Conservation (phyloP, 2,797 vertebrate genomes). For the Danio choprae region DNA sequence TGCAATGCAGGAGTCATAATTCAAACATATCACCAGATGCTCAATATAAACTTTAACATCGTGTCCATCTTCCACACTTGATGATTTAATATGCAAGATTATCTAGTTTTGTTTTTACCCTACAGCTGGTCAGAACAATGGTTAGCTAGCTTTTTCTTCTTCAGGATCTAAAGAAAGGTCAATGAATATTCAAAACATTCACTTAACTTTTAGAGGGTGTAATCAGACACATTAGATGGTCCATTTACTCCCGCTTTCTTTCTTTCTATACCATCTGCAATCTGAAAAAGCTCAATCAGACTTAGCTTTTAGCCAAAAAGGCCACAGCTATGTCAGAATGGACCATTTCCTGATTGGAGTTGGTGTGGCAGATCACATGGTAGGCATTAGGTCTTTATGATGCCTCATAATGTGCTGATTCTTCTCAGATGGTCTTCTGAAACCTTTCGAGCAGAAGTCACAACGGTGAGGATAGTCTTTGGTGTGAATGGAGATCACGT, state of each 20-base stretch:
- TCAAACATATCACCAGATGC: not conserved
- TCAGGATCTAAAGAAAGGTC: not conserved
- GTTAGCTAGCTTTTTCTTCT: not conserved
- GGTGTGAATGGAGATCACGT: constrained; percentile 91
- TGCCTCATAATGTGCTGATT: constrained; percentile 91
- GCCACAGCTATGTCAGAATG: not conserved
- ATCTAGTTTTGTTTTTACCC: not conserved
- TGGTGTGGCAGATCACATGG: constrained; percentile 44
- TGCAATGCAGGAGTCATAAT: constrained; percentile 30
- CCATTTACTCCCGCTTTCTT: not conserved
- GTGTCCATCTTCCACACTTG: constrained; percentile 10
- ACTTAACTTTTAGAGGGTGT: not conserved
- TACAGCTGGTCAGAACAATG: constrained; percentile 9
- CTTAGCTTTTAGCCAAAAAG: not conserved
- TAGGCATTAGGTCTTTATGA: constrained; percentile 80
- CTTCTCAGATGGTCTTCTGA: constrained; percentile 87
- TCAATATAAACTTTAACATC: constrained; percentile 27
- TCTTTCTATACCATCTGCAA: not conserved
- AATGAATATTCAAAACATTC: not conserved
- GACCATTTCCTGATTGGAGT: not conserved
- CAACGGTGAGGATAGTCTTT: constrained; percentile 92
- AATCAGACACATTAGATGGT: not conserved
- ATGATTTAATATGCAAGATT: constrained; percentile 10
- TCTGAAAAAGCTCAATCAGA: not conserved
- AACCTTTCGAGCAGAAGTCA: constrained; percentile 90